Conservation (phyloP, 2,113 vertebrate species). For the Thinocorus orbignyianus region DNA sequence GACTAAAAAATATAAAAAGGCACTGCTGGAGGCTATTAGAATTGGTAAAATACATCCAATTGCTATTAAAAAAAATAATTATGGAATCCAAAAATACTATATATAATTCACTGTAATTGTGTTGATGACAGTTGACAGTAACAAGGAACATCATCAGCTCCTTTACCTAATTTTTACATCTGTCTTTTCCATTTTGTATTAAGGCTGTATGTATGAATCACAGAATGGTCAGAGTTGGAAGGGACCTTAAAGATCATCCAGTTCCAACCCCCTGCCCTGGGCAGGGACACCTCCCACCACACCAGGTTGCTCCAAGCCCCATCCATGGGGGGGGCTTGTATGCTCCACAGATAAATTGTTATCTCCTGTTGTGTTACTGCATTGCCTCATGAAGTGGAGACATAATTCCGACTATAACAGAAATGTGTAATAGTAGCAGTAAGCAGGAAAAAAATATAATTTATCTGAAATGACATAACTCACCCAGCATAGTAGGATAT, state of each 20-base stretch:
- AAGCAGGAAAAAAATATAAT: not conserved
- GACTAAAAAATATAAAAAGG: no score
- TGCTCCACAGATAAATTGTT: not conserved
- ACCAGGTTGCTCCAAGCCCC: no score
- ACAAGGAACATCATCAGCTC: not conserved
- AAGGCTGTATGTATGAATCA: no score
- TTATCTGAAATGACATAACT: slow-evolving; percentile 29
- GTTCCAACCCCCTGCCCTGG: no score
- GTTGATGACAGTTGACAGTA: not conserved
- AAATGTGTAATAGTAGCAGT: not conserved
- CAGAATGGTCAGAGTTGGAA: no score
- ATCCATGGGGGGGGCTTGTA: no score
- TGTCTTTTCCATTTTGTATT: not conserved
- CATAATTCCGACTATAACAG: not conserved
- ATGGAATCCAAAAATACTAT: not conserved
- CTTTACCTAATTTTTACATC: not conserved
- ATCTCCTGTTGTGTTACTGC: not conserved
- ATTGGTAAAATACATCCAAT: not conserved
- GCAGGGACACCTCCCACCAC: no score
- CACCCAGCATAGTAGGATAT: slow-evolving; percentile 92
- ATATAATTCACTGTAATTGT: not conserved
- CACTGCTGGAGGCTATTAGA: no score
- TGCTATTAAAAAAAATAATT: not conserved
- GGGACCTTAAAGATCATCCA: no score
- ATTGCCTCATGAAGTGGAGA: not conserved